Evolutionary conservation across 2,888 invertebrate species (phyloP), one percentile per base, ranked within the genome.

Genomic region (Cybosia mesomella): DNA sequence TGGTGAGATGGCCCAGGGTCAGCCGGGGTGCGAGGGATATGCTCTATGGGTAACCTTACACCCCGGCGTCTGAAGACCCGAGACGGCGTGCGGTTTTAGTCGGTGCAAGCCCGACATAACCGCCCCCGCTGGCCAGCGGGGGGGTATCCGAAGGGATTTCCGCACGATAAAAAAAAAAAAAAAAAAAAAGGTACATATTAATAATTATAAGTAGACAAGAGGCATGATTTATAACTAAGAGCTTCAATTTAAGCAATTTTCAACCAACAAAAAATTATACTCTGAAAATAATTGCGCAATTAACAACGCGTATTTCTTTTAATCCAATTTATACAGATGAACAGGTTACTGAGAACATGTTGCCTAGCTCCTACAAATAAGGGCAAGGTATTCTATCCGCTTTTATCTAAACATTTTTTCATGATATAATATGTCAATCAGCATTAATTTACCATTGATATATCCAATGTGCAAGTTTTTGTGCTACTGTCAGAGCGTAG

Each of bases 401-500:
- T 80, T 60, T 64, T 71, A 82, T 80, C 70, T 73, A 74, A 76
- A 69, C 67, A 68, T 75, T 77, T 82, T 82, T 82, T 82, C 63
- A 66, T 65, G 66, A 53, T 72, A 77, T 74, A 72, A 77, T 82
- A 82, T 82, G 82, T 80, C 80, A 81, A 81, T 81, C 81, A 81
- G 63, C 74, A 80, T 82, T 74, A 74, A 73, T 80, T 77, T 73
- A 79, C 70, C 70, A 80, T 77, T 77, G 71, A 74, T 76, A 70
- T 71, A 71, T 71, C 64, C 65, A 34, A 67, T 34, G 60, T 78
- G 67, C 66, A 72, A 74, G 58, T 68, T 81, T 81, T 80, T 81
- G 72, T 74, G 9, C 2, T 64, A 58, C 54, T 72, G 66, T 74
- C 76, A 75, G 69, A 65, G 68, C 65, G 11, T 58, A 58, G 32